phyloP scores from a whole-genome alignment of 2,888 invertebrate genomes.

The Cerceris ruficornis region DNA sequence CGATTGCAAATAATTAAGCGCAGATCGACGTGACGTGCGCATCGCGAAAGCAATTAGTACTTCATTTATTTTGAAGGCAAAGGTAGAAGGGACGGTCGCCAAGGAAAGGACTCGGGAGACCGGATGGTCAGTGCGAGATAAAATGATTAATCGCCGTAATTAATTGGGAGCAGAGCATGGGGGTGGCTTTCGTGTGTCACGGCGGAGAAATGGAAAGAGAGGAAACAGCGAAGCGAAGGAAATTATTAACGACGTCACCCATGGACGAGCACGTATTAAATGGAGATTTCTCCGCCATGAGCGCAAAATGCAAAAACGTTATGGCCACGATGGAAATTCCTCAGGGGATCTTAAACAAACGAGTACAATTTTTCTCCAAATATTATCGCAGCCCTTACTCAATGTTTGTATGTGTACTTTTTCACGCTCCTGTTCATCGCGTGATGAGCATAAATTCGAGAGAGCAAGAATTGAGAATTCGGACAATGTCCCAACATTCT shows the following conservation, averaged over 20 bases:
- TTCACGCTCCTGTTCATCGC: background rate
- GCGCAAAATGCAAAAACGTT: conserved; percentile 12
- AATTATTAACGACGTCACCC: conserved; percentile 59
- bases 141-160: conserved; percentile 72
- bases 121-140: conserved; percentile 49
- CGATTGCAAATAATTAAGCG: conserved; percentile 13
- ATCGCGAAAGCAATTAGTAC: conserved; percentile 63
- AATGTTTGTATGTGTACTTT: background rate
- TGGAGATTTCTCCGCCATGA: conserved; percentile 6
- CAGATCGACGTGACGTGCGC: conserved; percentile 1
- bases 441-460: background rate
- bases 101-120: conserved; percentile 35
- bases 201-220: conserved; percentile 12
- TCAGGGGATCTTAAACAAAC: background rate
- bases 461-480: no score
- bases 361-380: conserved; percentile 20
- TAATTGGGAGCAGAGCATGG: conserved; percentile 59
- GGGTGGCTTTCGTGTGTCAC: conserved; percentile 47
- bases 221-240: conserved; percentile 36
- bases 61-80: conserved; percentile 56
- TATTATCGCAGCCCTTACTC: conserved; percentile 20
- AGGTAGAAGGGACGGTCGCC: background rate
- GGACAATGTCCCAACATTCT: no score
- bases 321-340: background rate
- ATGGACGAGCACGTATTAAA: conserved; percentile 48